A percentile compares a stretch with the other conserved stretches of the same genome.
Evolutionary conservation across 2,797 vertebrate species (phyloP).

Genomic region (Pseudopleuronectes americanus): DNA sequence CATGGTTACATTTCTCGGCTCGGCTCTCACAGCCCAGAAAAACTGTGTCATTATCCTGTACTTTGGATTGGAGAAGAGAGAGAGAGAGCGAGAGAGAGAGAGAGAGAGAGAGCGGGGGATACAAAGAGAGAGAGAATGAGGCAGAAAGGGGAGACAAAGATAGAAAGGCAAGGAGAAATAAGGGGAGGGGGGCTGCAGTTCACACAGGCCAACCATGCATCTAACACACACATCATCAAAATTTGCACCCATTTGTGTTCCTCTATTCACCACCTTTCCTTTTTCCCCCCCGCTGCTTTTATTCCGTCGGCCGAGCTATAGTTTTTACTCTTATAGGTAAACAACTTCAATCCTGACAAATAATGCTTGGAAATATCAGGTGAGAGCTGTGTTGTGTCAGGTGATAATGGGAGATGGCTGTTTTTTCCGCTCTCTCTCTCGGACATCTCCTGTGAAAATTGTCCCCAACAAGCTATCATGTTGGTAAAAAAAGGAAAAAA

Average conservation of each 20-base stretch:
- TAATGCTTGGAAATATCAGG: conserved; percentile 67
- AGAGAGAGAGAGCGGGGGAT: conserved; percentile 20
- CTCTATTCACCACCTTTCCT: conserved; percentile 27
- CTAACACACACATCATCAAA: conserved; percentile 62
- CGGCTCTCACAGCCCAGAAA: conserved; percentile 80
- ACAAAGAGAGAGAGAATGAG: conserved; percentile 57
- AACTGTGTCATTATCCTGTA: conserved; percentile 88
- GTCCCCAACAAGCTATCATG: conserved; percentile 56
- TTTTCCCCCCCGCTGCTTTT: neutral
- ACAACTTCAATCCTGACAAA: conserved; percentile 63
- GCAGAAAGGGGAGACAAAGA: conserved; percentile 61
- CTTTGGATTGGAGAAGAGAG: conserved; percentile 76
- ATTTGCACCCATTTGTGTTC: conserved; percentile 69
- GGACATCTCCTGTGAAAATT: conserved; percentile 51
- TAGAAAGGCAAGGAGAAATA: conserved; percentile 45
- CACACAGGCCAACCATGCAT: conserved; percentile 44
- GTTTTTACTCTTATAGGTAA: conserved; percentile 67
- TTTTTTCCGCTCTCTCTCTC: conserved; percentile 13
- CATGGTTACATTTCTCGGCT: conserved; percentile 84
- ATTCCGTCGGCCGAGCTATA: conserved; percentile 34
- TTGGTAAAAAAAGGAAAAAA: conserved; percentile 20
- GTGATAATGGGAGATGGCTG: conserved; percentile 59
- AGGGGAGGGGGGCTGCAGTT: conserved; percentile 41
- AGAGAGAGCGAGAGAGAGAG: conserved; percentile 30
- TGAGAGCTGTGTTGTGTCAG: conserved; percentile 56